Evolutionary conservation across 2,888 invertebrate genomes (phyloP), one percentile per base, ranked within the genome.

Genomic region (Hydrotaea diabolus): DNA sequence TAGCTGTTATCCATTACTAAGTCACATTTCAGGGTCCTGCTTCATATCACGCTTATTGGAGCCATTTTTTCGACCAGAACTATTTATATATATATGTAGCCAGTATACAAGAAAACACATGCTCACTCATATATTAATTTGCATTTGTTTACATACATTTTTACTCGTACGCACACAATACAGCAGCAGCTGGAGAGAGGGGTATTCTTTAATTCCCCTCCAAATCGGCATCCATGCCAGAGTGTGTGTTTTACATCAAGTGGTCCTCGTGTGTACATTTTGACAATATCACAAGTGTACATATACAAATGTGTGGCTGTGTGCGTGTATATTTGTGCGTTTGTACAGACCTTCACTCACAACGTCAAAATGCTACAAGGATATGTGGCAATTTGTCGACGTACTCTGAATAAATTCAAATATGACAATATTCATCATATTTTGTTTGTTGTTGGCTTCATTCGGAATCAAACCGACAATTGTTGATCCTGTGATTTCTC

Each of bases 181-280:
- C 66, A 81, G 49, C 55, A 36, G 21, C 55, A 74, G 17, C 53
- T n/a, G 75, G 74, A 53, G 2, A 75, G 46, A 73, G 76, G 19
- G 19, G 17, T 31, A 31, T 69, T 73, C 57, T 72, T 72, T 55
- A 55, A 19, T 31, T 62, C 43, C 31, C 59, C 62, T 62, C 26
- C 23, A 59, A 76, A 64, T 26, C 23, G 46, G 46, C 53, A 26
- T 31, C 46, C 69, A 69, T 46, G 21, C 15, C 21, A 21, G 39
- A 74, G 43, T 59, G 39, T 76, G 39, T 80, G 64, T 84, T 84
- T 78, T 81, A 84, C 81, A 81, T 84, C 78, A 84, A 84, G 84
- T 84, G 81, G 84, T 77, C 81, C 72, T 83, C 72, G 76, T 79
- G 57, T 80, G 31, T 53, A 83, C 77, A 77, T 62, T 80, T 80